These are phyloP conservation scores for Thecophora atra DNA, from an alignment of 2,888 invertebrate genomes.

Conservation along the genomic window DNA sequence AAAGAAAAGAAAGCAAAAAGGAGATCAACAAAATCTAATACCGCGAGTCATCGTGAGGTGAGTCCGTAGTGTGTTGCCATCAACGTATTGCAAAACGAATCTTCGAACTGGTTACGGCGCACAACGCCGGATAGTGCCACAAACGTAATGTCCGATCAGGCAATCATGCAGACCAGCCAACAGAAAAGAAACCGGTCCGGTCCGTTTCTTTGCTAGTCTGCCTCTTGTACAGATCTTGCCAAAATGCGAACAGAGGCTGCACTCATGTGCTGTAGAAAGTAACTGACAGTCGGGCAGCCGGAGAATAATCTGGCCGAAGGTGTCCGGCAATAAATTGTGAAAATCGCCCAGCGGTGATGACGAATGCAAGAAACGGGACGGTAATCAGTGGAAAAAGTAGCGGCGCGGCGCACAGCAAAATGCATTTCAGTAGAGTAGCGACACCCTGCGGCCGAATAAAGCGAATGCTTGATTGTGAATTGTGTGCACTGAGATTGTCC, in stretches of 20 bases:
- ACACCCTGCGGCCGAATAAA: neutral
- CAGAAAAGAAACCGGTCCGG: neutral
- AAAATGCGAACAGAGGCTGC: constrained; percentile 17
- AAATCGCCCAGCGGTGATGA: constrained; percentile 51
- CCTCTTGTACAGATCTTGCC: neutral
- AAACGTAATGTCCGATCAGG: neutral
- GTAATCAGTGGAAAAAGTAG: neutral
- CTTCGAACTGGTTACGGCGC: neutral
- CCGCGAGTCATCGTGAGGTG: too few relatives aligned
- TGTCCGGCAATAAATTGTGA: constrained; percentile 53
- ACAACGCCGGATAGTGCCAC: neutral
- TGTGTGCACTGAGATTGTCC: constrained; percentile 25
- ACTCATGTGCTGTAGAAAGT: constrained; percentile 12
- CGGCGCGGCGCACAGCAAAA: neutral
- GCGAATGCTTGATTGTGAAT: constrained; percentile 35
- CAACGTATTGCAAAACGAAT: constrained; percentile 3
- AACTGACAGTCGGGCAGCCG: neutral
- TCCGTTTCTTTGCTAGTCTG: neutral
- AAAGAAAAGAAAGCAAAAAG: neutral
- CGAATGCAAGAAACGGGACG: constrained; percentile 1
- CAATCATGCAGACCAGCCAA: neutral
- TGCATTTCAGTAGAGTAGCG: neutral
- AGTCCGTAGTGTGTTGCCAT: neutral
- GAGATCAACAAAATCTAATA: neutral
- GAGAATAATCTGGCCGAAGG: constrained; percentile 29